These are phyloP conservation scores for Antechinus flavipes DNA, from an alignment of 2,113 vertebrate genomes.

Conservation along the genomic window DNA sequence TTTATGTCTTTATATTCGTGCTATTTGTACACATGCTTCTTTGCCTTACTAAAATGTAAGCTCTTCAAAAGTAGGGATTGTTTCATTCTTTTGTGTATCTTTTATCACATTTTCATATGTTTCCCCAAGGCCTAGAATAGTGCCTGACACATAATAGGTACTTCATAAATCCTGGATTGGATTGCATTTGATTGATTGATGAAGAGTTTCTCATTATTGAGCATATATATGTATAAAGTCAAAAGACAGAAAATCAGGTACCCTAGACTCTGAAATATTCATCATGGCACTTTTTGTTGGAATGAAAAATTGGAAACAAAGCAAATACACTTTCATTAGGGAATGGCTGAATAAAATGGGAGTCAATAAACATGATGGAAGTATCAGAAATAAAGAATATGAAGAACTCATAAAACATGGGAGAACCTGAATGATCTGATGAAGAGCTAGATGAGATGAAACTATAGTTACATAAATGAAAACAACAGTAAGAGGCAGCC, in stretches of 20 bases:
- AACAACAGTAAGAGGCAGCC: too few relatives aligned
- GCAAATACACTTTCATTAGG: not conserved
- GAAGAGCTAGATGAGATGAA: not conserved
- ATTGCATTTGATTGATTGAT: too few relatives aligned
- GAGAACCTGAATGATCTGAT: not conserved
- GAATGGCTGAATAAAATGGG: not conserved
- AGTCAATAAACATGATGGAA: not conserved
- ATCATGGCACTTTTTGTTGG: not conserved
- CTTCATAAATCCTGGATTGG: not conserved
- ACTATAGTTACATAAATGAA: not conserved
- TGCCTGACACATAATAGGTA: not conserved
- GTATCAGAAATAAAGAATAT: not conserved
- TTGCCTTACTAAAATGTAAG: not conserved
- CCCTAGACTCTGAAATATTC: not conserved
- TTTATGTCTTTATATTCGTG: not conserved
- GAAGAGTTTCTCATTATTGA: not conserved
- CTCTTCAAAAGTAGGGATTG: not conserved
- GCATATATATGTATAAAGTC: too few relatives aligned
- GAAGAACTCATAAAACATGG: not conserved
- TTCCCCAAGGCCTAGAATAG: too few relatives aligned
- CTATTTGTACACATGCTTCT: not conserved
- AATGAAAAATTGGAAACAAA: not conserved
- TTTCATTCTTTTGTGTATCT: not conserved
- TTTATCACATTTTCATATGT: not conserved
- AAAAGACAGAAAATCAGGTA: not conserved